Evolutionary conservation across 2,797 vertebrate species (phyloP), one percentile per base, ranked within the genome.

Genomic region (Gephyroberyx darwinii): DNA sequence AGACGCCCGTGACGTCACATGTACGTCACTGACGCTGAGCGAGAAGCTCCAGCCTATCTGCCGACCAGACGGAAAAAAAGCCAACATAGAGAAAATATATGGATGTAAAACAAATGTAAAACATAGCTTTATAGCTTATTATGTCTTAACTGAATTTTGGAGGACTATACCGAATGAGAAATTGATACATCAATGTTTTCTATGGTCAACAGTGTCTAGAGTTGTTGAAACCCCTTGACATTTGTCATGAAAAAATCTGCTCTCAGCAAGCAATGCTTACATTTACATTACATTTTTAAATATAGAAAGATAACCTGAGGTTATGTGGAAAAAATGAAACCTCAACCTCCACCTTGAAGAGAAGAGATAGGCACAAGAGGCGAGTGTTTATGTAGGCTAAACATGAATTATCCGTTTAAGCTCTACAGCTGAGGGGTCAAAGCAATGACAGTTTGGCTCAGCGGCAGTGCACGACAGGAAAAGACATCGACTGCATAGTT

Each of bases 391-490:
- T 60, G 65, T 30, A 58, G 69, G 54, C 30, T 78, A 86, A 83
- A 90, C 83, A 89, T 90, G 88, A 91, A 90, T 93, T 90, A 92
- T 92, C 91, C 81, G 81, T 81, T 47, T 91, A 91, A 92, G 84
- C 90, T 76, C 33, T 74, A 41, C 86, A 88, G 84, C 89, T 81
- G 80, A 90, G 84, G 93, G 94, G 92, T 94, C 92, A 95, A 50
- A 85, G 93, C 92, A 94, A 93, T 94, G 92, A 94, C 93, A 93
- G 91, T 68, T 86, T 79, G 86, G 86, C 86, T 93, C 87, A 86
- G 61, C 78, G 75, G 82, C 79, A 75, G 33, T 35, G 58, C 59
- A 73, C 65, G 56, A 71, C 74, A 60, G 12, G 50, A 14, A 56
- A 19, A 70, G 20, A 77, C 80, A 71, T 61, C 73, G 65, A 59